phyloP scores from a whole-genome alignment of 2,113 vertebrate genomes.

The Synodontis membranacea region DNA sequence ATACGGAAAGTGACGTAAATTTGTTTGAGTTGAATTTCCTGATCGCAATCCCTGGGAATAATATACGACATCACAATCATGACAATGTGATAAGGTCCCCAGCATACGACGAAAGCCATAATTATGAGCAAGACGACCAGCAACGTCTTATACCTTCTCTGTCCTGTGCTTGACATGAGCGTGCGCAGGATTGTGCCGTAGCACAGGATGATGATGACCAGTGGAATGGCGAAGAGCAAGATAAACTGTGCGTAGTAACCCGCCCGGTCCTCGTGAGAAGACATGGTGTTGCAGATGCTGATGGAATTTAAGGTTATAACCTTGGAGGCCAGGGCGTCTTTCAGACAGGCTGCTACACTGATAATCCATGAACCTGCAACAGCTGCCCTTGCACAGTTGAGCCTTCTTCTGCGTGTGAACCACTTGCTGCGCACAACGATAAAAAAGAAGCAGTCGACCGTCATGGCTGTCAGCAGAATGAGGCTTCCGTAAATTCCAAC shows the following conservation, averaged over 20 bases:
- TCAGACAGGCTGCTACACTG: conserved; percentile 63
- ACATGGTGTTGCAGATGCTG: neutral
- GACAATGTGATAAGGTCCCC: conserved; percentile 74
- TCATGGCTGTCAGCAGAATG: conserved; percentile 77
- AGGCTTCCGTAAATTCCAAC: conserved; percentile 73
- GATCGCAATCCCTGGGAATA: neutral
- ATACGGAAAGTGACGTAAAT: conserved; percentile 56
- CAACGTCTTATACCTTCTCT: conserved; percentile 62
- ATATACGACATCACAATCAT: conserved; percentile 49
- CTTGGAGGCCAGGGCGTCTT: conserved; percentile 58
- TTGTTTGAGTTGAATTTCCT: conserved; percentile 7
- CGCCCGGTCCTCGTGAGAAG: neutral
- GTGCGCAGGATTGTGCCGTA: conserved; percentile 73
- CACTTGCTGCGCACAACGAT: conserved; percentile 68
- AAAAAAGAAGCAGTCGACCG: conserved; percentile 70
- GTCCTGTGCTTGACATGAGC: conserved; percentile 61
- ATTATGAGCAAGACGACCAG: conserved; percentile 71
- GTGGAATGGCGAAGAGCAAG: conserved; percentile 71
- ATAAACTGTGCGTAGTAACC: conserved; percentile 68
- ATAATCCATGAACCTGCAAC: conserved; percentile 67
- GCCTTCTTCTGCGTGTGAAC: conserved; percentile 47
- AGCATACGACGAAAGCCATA: conserved; percentile 73
- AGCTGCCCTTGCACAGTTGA: conserved; percentile 50
- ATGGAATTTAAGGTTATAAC: rapidly evolving
- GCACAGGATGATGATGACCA: conserved; percentile 70